phyloP scores from a whole-genome alignment of 2,797 vertebrate genomes.

The Triplophysa yarkandensis region DNA sequence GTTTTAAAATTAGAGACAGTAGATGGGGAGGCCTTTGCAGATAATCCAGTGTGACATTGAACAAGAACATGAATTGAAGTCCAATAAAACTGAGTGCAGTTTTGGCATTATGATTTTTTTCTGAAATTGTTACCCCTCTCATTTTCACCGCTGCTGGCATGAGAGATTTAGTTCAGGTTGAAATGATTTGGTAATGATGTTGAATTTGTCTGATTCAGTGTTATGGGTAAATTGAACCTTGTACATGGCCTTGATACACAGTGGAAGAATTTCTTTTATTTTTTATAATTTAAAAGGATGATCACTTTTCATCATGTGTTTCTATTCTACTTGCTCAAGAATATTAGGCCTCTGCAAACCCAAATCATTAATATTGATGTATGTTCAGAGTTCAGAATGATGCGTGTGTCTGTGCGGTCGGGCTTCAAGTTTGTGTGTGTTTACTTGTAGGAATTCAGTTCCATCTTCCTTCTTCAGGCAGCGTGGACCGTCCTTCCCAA shows the following conservation, averaged over 20 bases:
- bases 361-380: background rate
- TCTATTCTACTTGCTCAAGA: background rate
- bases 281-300: constrained; percentile 18
- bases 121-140: constrained; percentile 8
- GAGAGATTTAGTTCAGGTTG: background rate
- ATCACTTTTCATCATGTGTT: constrained; percentile 48
- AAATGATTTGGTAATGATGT: background rate
- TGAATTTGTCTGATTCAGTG: background rate
- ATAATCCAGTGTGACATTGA: constrained; percentile 16
- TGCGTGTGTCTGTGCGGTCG: constrained; percentile 17
- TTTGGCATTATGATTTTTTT: background rate
- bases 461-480: constrained; percentile 76
- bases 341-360: too few species aligned
- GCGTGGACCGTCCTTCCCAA: constrained; percentile 71
- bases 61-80: background rate
- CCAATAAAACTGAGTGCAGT: background rate
- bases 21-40: background rate
- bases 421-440: constrained; percentile 44
- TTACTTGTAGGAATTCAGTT: constrained; percentile 78
- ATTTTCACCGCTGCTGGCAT: background rate
- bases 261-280: constrained; percentile 15
- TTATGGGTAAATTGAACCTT: background rate
- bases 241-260: constrained; percentile 4
- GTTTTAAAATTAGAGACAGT: background rate
- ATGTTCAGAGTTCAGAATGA: constrained; percentile 7